These are phyloP conservation scores for Cyanistes caeruleus DNA, from an alignment of 2,113 vertebrate species.

Conservation along the genomic window DNA sequence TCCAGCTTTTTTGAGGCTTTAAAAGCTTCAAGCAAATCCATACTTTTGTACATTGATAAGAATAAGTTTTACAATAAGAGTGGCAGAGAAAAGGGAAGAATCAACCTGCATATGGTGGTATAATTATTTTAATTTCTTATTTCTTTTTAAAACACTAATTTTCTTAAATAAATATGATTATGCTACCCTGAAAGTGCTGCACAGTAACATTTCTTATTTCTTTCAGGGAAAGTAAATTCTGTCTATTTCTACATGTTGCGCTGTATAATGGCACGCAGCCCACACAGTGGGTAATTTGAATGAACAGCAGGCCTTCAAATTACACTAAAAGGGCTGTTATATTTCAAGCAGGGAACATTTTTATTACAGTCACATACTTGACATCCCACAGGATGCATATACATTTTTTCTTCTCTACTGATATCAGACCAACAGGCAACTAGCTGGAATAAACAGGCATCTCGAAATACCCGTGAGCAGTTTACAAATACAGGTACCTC, in stretches of 20 bases:
- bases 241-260: background rate
- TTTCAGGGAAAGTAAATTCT: background rate
- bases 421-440: background rate
- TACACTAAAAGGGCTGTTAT: background rate
- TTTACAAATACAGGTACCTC: background rate
- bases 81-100: background rate
- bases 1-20: background rate
- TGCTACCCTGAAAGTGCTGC: background rate
- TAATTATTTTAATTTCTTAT: background rate
- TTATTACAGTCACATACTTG: constrained; percentile 5
- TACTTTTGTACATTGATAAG: background rate
- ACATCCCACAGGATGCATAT: background rate
- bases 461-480: background rate
- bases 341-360: constrained; percentile 36
- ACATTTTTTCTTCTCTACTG: background rate
- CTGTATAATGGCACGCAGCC: background rate
- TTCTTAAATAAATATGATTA: background rate
- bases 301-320: constrained; percentile 39
- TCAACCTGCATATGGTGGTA: background rate
- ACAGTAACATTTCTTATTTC: background rate
- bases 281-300: constrained; percentile 30
- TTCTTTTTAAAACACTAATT: background rate
- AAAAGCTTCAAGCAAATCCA: background rate
- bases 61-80: background rate
- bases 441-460: background rate